A percentile compares a stretch with the other conserved stretches of the same genome.
Evolutionary conservation across 2,797 vertebrate species (phyloP).

Genomic region (Antrozous pallidus): DNA sequence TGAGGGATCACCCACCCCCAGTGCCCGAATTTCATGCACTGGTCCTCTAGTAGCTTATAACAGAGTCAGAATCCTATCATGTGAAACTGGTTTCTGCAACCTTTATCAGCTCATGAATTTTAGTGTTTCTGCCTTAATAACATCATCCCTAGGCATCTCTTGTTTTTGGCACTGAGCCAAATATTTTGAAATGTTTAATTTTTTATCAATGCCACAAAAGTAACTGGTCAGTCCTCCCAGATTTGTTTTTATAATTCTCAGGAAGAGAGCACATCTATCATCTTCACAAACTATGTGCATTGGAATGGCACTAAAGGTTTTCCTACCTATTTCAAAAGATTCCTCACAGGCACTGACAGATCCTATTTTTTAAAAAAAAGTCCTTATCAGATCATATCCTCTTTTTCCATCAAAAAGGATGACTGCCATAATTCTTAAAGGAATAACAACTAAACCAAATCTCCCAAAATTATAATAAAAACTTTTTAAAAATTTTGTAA

Average conservation of each 20-base stretch:
- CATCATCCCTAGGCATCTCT: neutral
- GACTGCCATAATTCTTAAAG: neutral
- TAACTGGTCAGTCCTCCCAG: constrained; percentile 3
- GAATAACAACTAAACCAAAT: neutral
- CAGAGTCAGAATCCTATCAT: neutral
- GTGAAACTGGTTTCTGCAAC: neutral
- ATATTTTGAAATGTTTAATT: constrained; percentile 45
- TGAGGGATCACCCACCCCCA: too few species aligned
- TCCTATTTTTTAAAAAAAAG: neutral
- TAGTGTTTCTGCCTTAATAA: neutral
- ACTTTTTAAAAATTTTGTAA: neutral
- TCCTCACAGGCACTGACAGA: neutral
- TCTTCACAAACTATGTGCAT: neutral
- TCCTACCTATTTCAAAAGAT: constrained; percentile 6
- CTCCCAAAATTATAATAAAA: constrained; percentile 20
- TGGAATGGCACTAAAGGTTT: neutral
- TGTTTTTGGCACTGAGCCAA: neutral
- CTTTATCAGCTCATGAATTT: neutral
- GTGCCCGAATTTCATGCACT: too few species aligned
- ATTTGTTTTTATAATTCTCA: constrained; percentile 28
- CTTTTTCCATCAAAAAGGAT: neutral
- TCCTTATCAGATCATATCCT: neutral
- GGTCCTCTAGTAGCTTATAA: too few species aligned
- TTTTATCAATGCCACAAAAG: constrained; percentile 40
- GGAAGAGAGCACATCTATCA: neutral